Conservation (phyloP, 2,113 vertebrate genomes). For the Rhabdornis inornatus region DNA sequence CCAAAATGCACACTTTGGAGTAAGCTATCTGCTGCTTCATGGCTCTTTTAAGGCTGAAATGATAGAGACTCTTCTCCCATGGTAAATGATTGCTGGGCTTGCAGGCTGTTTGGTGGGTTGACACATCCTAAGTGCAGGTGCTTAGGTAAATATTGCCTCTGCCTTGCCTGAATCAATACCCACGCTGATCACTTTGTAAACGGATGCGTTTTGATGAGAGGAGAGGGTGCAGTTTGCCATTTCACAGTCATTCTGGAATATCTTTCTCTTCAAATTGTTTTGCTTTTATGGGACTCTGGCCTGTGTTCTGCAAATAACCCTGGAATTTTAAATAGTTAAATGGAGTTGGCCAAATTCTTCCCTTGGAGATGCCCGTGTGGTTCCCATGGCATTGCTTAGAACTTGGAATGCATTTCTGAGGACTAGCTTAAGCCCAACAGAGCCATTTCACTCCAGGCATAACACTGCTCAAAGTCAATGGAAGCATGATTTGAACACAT, state of each 20-base stretch:
- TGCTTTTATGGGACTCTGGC: slow-evolving; percentile 47
- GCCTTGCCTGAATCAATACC: slow-evolving; percentile 19
- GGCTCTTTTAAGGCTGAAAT: slow-evolving; percentile 7
- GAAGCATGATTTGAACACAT: slow-evolving; percentile 42
- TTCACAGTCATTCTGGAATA: slow-evolving; percentile 41
- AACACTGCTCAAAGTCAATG: slow-evolving; percentile 52
- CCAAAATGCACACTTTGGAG: neutral
- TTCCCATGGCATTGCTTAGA: slow-evolving; percentile 23
- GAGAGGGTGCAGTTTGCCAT: slow-evolving; percentile 39
- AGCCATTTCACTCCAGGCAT: slow-evolving; percentile 39
- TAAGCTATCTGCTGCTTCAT: neutral
- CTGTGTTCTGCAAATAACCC: slow-evolving; percentile 20
- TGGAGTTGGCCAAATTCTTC: slow-evolving; percentile 25
- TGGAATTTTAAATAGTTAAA: slow-evolving; percentile 46
- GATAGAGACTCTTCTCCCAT: neutral
- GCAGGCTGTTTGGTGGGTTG: slow-evolving; percentile 12
- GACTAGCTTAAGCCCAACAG: slow-evolving; percentile 30
- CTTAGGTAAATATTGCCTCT: slow-evolving; percentile 58
- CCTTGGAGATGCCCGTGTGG: neutral
- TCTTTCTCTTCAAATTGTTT: slow-evolving; percentile 37
- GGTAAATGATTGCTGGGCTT: neutral
- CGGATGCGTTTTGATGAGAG: slow-evolving; percentile 20
- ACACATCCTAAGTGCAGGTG: neutral
- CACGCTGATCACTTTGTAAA: neutral
- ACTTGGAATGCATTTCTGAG: neutral